Conservation (phyloP, 2,113 vertebrate genomes). For the Paramisgurnus dabryanus region DNA sequence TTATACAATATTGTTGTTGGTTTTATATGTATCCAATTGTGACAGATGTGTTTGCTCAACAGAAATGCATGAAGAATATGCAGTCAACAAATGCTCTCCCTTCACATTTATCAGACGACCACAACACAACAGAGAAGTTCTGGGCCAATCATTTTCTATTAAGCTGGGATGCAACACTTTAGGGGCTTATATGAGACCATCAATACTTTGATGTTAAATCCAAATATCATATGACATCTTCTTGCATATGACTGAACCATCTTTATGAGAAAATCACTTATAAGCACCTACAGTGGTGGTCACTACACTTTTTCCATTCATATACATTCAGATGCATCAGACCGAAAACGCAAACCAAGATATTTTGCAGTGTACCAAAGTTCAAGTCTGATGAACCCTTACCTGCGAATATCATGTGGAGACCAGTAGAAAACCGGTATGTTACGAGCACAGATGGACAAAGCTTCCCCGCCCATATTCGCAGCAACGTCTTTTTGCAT, state of each 20-base stretch:
- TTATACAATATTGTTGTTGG: neutral
- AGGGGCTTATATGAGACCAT: neutral
- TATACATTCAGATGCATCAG: too few relatives aligned
- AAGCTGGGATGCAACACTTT: constrained; percentile 10
- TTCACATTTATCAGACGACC: neutral
- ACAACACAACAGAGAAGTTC: neutral
- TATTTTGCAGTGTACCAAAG: too few relatives aligned
- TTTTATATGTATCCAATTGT: neutral
- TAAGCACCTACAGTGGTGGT: neutral
- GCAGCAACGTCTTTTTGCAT: too few relatives aligned
- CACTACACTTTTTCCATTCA: too few relatives aligned
- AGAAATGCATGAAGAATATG: constrained; percentile 1
- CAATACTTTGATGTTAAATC: neutral
- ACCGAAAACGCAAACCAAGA: too few relatives aligned
- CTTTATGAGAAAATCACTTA: neutral
- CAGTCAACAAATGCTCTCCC: neutral
- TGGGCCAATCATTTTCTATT: constrained; percentile 7
- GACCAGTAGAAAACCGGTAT: too few relatives aligned
- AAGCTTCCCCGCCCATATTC: too few relatives aligned
- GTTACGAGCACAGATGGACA: too few relatives aligned
- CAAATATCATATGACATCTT: neutral
- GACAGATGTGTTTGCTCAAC: constrained; percentile 12
- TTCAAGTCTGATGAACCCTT: too few relatives aligned
- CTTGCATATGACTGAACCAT: neutral
- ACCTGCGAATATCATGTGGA: too few relatives aligned